Evolutionary conservation across 2,113 vertebrate genomes (phyloP).

Genomic region (Pomatostomus ruficeps): DNA sequence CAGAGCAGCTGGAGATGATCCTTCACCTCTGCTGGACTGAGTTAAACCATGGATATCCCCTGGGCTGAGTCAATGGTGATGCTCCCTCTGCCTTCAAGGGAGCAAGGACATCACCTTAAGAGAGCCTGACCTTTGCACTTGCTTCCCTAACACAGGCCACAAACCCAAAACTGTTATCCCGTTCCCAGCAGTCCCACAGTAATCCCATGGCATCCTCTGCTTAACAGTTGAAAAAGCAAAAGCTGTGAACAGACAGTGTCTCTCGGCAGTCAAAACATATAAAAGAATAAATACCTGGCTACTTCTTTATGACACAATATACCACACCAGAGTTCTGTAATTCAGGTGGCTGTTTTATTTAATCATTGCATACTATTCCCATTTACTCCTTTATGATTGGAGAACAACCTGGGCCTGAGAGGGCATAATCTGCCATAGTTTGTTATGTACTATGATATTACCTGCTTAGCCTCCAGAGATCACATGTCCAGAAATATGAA

Average conservation of each 20-base stretch:
- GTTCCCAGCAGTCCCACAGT: neutral
- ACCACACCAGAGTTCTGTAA: neutral
- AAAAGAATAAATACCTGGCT: neutral
- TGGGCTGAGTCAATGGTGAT: neutral
- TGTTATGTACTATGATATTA: neutral
- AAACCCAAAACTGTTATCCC: neutral
- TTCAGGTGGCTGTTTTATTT: neutral
- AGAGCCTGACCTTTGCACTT: neutral
- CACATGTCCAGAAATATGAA: neutral
- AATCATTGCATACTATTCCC: neutral
- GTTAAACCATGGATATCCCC: neutral
- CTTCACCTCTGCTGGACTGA: neutral
- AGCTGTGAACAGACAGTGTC: neutral
- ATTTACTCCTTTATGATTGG: neutral
- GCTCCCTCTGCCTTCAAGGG: neutral
- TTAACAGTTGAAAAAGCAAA: neutral
- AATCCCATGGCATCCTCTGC: neutral
- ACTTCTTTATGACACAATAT: neutral
- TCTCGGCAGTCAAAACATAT: neutral
- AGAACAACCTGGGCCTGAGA: neutral
- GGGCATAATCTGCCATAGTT: neutral
- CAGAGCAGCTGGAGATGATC: neutral
- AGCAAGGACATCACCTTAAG: neutral
- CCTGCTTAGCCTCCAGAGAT: constrained; percentile 27
- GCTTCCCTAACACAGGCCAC: neutral